These are phyloP conservation scores for Trachymyrmex septentrionalis DNA, from an alignment of 1,140 invertebrate genomes.

Conservation along the genomic window DNA sequence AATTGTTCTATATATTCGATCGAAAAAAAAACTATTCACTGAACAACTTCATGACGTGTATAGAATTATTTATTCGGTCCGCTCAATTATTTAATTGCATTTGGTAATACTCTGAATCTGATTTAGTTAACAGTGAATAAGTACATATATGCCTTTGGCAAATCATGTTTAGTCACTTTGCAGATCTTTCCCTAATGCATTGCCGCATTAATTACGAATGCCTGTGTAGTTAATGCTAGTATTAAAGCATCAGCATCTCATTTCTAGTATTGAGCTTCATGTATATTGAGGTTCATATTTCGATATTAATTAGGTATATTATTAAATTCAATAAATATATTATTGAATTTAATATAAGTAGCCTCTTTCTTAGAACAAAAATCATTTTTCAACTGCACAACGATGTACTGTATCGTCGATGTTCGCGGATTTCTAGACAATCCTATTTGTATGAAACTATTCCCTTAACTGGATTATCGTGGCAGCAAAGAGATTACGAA, in stretches of 20 bases:
- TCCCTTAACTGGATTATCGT: constrained; percentile 49
- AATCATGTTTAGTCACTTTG: background rate
- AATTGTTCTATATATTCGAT: background rate
- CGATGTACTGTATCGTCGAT: background rate
- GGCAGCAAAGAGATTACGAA: constrained; percentile 35
- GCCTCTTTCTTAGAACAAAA: background rate
- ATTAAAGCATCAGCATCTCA: background rate
- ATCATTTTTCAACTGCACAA: background rate
- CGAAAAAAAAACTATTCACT: background rate
- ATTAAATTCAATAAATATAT: background rate
- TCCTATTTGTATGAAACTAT: constrained; percentile 52
- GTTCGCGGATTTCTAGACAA: constrained; percentile 29
- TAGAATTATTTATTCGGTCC: background rate
- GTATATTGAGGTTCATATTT: background rate
- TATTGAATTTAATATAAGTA: background rate
- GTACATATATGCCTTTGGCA: background rate
- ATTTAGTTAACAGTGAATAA: constrained; percentile 40
- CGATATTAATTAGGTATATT: background rate
- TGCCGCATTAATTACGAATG: constrained; percentile 8
- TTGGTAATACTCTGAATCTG: background rate
- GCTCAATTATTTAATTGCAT: constrained; percentile 20
- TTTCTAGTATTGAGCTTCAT: background rate
- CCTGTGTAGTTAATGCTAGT: background rate
- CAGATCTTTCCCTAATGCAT: background rate
- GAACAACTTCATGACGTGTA: background rate